Evolutionary conservation across 1,140 invertebrate genomes (phyloP), one percentile per base, ranked within the genome.

Genomic region (Planococcus citri): DNA sequence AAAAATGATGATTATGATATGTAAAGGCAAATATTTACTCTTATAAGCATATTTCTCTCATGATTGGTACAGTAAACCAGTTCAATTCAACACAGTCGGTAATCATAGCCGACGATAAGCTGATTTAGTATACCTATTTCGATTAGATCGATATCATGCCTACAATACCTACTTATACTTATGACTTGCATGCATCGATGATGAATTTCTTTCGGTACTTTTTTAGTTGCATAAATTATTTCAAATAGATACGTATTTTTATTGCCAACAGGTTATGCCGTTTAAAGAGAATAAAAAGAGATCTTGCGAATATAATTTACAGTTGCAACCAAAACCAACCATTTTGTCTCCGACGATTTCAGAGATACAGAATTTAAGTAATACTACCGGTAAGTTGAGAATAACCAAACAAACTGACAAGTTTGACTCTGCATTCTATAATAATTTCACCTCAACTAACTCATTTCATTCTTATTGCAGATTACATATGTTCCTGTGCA

Each of bases 401-500:
- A 33, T 33, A 33, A 12, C 12, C 29, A 33, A 33, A 33, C 3
- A 33, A 33, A 6, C 29, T n/a, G n/a, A n/a, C n/a, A n/a, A n/a
- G n/a, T n/a, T n/a, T n/a, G n/a, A n/a, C n/a, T n/a, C n/a, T n/a
- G n/a, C n/a, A n/a, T n/a, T n/a, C n/a, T n/a, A n/a, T n/a, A n/a
- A n/a, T n/a, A n/a, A n/a, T n/a, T n/a, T n/a, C n/a, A n/a, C 29
- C 12, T 33, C 29, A 12, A 33, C 29, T 33, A 33, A 33, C 29
- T 3, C 3, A 33, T 33, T 33, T 33, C 29, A 33, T 33, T 33
- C 29, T 8, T 37, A 37, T 79, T 80, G 1, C 74, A 85, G 83
- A 81, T 68, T 85, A 82, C 71, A 82, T 82, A 0, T 87, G 85
- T 74, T 86, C 84, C 24, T 86, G 85, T 75, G 81, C 84, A 0